phyloP scores from a whole-genome alignment of 1,140 invertebrate genomes.

The Aphelenchoides besseyi region DNA sequence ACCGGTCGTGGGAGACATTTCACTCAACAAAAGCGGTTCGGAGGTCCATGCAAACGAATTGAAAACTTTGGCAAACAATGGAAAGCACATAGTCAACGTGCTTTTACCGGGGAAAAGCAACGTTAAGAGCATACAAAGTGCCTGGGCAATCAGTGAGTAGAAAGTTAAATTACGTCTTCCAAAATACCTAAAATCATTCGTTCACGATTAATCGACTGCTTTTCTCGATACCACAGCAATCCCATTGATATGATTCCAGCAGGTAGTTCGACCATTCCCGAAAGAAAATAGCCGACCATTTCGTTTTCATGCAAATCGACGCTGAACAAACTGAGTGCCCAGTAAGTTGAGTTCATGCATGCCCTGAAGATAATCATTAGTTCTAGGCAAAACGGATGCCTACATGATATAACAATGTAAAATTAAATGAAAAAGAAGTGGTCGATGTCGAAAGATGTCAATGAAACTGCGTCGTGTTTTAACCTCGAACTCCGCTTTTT shows the following conservation, averaged over 20 bases:
- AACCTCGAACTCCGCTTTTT: not conserved
- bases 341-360: conserved; percentile 46
- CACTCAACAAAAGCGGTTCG: conserved; percentile 39
- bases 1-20: conserved; percentile 43
- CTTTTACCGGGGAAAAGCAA: conserved; percentile 42
- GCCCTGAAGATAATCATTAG: conserved; percentile 28
- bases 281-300: conserved; percentile 52
- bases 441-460: conserved; percentile 36
- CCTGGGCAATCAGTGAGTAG: conserved; percentile 35
- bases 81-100: conserved; percentile 36
- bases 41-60: conserved; percentile 46
- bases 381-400: conserved; percentile 19
- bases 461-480: conserved; percentile 26
- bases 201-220: no score
- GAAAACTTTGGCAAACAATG: conserved; percentile 48
- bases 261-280: conserved; percentile 47
- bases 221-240: conserved; percentile 37
- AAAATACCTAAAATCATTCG: no score
- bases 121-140: conserved; percentile 37
- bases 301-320: conserved; percentile 47
- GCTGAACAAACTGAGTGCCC: conserved; percentile 44
- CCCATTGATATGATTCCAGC: conserved; percentile 45
- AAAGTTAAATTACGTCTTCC: conserved; percentile 42
- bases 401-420: conserved; percentile 49
- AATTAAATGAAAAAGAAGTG: conserved; percentile 41